phyloP scores from a whole-genome alignment of 2,113 vertebrate genomes.

The Muscicapa adusta region DNA sequence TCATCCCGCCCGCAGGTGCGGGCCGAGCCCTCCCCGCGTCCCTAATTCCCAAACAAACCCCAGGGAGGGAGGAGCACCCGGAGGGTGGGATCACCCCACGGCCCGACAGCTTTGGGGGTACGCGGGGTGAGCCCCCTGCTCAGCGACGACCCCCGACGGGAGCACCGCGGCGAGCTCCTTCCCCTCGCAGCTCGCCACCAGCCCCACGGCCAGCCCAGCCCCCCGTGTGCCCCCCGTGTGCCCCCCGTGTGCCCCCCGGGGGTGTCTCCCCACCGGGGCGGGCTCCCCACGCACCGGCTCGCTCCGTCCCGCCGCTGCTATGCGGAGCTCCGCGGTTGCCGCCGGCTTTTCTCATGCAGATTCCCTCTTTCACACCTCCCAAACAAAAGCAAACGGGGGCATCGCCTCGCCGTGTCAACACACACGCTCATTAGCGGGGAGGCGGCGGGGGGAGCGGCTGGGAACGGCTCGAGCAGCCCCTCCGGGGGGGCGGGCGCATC shows the following conservation, averaged over 20 bases:
- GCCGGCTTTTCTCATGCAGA: conserved; percentile 69
- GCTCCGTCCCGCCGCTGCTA: background rate
- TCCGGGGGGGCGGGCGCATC: conserved; percentile 4
- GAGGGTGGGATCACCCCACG: background rate
- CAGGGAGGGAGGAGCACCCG: background rate
- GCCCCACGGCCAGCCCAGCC: background rate
- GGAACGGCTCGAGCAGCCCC: background rate
- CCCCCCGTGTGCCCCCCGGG: background rate
- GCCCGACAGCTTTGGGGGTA: background rate
- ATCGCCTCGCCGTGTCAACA: conserved; percentile 77
- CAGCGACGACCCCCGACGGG: background rate
- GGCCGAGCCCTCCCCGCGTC: background rate
- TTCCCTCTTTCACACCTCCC: conserved; percentile 78
- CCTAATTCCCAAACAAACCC: background rate
- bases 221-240: background rate
- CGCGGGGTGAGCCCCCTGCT: background rate
- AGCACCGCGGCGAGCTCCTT: background rate
- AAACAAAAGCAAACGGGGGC: conserved; percentile 82
- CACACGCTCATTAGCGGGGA: conserved; percentile 72
- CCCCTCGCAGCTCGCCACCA: background rate
- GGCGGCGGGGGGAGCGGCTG: background rate
- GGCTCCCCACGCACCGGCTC: conserved; percentile 22
- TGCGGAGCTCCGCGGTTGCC: background rate
- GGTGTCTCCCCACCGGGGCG: background rate
- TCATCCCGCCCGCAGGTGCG: background rate